Evolutionary conservation across 2,797 vertebrate genomes (phyloP), one percentile per base, ranked within the genome.

Genomic region (Ctenochaetus hawaiiensis): DNA sequence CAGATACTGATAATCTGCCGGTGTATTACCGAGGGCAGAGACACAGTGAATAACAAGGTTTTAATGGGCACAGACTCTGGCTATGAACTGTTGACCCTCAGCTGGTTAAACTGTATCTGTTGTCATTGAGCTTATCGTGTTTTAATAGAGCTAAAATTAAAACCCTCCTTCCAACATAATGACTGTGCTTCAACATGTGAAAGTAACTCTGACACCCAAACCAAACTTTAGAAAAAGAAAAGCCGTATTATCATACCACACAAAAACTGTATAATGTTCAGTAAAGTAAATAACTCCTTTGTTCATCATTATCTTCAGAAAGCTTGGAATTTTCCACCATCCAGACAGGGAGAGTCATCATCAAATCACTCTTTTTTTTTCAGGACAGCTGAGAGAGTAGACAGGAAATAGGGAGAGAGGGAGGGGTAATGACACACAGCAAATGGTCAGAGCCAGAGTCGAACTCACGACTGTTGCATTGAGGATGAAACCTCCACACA

Each of bases 1-100:
- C 78, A 37, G 45, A 79, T 26, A 72, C 77, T 73, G 71, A 77
- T 81, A 81, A 84, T 78, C 53, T 30, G 44, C 30, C 58, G 30
- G 61, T 54, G 56, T 52, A 4, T 61, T 6, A 60, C 63, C 1
- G 63, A 64, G 53, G 65, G 2, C 22, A 8, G 14, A 75, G 67
- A 75, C 72, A 78, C 79, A 44, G 51, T 10, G 5, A 51, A 57
- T 34, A 51, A 54, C 49, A 74, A 0, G 10, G 26, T 61, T 37
- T 20, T 63, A 72, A 67, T 78, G 51, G 56, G 16, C 30, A n/a
- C 45, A 75, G 58, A 44, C 14, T 26, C 7, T 53, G 41, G 41
- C 30, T 14, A 9, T 2, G 14, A 68, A 47, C 16, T 49, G 37
- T 10, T 67, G 10, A 17, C 56, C 54, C 39, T 45, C 22, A 51